These are phyloP conservation scores for Leptopilina syphax DNA, from an alignment of 2,888 invertebrate genomes.

Conservation along the genomic window DNA sequence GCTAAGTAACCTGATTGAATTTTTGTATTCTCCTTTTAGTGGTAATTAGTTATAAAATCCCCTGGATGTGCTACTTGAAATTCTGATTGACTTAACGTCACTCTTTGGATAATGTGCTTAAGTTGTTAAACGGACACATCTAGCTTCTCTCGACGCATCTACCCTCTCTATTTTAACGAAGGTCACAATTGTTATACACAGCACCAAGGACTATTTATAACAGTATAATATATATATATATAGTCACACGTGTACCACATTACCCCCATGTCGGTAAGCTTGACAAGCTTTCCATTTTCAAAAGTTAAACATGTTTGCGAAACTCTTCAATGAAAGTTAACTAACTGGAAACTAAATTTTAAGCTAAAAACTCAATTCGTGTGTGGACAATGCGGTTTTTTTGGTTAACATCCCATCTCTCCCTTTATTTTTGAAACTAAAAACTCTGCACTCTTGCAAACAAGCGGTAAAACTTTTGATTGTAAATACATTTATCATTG, in stretches of 20 bases:
- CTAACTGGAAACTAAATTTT: constrained; percentile 29
- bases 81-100: constrained; percentile 29
- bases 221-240: not conserved
- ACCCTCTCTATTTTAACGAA: constrained; percentile 12
- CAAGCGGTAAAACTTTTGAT: too few species aligned
- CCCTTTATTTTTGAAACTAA: too few species aligned
- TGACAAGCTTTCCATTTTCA: constrained; percentile 38
- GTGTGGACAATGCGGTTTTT: constrained; percentile 2
- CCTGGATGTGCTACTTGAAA: not conserved
- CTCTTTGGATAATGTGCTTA: constrained; percentile 18
- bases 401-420: not conserved
- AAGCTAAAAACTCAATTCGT: constrained; percentile 26
- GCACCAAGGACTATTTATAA: not conserved
- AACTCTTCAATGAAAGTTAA: constrained; percentile 32
- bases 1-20: too few species aligned
- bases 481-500: too few species aligned
- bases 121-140: constrained; percentile 28
- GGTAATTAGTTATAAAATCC: too few species aligned
- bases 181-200: constrained; percentile 10
- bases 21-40: too few species aligned
- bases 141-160: not conserved
- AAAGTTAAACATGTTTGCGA: constrained; percentile 29
- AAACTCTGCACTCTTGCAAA: too few species aligned
- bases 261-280: constrained; percentile 5
- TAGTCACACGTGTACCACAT: too few species aligned